Percentiles rank a stretch among this genome's conserved stretches.
Conservation (phyloP, 2,797 vertebrate species). For the Rhabdomys pumilio region DNA sequence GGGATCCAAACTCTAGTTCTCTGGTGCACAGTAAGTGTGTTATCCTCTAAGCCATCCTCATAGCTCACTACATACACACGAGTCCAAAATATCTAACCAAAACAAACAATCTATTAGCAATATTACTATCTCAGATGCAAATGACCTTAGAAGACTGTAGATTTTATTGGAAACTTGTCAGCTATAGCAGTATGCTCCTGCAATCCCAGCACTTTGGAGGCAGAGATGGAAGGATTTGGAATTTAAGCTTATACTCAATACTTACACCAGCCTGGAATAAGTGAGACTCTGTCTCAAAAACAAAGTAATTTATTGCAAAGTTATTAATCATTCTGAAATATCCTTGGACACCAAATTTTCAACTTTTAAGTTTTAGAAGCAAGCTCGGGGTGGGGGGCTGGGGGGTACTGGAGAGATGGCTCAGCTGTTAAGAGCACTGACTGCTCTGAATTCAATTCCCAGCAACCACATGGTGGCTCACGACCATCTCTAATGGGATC, state of each 20-base stretch:
- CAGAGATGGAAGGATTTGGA: background rate
- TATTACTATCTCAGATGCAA: constrained; percentile 34
- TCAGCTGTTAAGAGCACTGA: too few species aligned
- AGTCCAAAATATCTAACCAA: constrained; percentile 5
- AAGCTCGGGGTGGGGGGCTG: background rate
- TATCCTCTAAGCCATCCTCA: background rate
- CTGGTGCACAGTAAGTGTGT: background rate
- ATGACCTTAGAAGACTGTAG: background rate
- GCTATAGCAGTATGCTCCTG: background rate
- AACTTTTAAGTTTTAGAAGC: constrained; percentile 43
- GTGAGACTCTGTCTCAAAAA: background rate
- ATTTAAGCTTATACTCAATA: background rate
- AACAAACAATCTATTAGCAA: background rate
- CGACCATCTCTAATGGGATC: too few species aligned
- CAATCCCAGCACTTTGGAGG: background rate
- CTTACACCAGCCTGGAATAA: background rate
- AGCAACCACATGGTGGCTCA: too few species aligned
- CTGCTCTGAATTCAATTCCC: too few species aligned
- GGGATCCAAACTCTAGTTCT: background rate
- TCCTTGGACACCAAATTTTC: constrained; percentile 49
- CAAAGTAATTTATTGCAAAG: constrained; percentile 43
- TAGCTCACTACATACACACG: background rate
- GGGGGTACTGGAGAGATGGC: too few species aligned
- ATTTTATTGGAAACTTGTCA: background rate
- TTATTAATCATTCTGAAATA: constrained; percentile 54